phyloP scores from a whole-genome alignment of 2,113 vertebrate genomes.

The Arenaria interpres region DNA sequence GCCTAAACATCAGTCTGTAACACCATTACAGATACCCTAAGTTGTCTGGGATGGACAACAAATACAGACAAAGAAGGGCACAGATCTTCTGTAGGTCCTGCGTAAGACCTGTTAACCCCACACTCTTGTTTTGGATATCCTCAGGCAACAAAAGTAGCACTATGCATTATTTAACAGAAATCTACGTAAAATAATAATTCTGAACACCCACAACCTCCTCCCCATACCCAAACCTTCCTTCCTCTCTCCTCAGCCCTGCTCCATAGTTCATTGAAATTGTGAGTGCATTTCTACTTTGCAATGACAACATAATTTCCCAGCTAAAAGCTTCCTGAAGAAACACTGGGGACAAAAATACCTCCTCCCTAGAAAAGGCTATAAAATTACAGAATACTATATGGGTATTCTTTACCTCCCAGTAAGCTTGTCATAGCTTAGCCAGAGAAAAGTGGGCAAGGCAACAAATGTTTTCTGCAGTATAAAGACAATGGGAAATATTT shows the following conservation, averaged over 20 bases:
- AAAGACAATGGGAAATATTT: neutral
- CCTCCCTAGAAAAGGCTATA: neutral
- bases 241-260: neutral
- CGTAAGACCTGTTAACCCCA: neutral
- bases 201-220: neutral
- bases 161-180: neutral
- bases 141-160: neutral
- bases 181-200: neutral
- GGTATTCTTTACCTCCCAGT: neutral
- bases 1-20: neutral
- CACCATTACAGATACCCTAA: neutral
- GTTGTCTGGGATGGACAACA: neutral
- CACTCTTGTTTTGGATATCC: rapidly evolving
- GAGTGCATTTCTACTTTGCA: neutral
- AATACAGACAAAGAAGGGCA: neutral
- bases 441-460: neutral
- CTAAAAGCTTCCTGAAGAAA: neutral
- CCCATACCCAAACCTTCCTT: rapidly evolving
- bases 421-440: neutral
- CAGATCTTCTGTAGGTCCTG: neutral
- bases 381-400: neutral
- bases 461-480: neutral
- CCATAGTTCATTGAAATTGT: neutral
- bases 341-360: neutral
- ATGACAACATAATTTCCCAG: neutral